A percentile compares a stretch with the other conserved stretches of the same genome.
These are phyloP conservation scores for Apis florea DNA, from an alignment of 1,140 invertebrate species.

Conservation along the genomic window DNA sequence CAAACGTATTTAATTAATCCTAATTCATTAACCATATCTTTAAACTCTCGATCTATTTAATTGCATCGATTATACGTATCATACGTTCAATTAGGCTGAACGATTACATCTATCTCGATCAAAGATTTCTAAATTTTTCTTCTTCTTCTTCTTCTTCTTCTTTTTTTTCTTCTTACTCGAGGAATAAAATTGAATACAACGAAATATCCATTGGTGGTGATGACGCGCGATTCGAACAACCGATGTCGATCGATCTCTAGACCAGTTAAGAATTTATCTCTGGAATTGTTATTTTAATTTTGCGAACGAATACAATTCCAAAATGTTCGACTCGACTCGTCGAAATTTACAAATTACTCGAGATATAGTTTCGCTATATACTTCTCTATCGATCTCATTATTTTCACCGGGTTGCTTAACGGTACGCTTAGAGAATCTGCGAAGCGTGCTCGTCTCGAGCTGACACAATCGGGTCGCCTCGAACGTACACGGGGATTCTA, in stretches of 20 bases:
- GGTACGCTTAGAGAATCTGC: conserved; percentile 51
- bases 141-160: no score
- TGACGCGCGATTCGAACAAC: not conserved
- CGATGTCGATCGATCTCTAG: no score
- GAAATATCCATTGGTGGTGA: no score
- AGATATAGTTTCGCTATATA: no score
- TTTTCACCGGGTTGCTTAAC: conserved; percentile 36
- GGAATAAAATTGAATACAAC: not conserved
- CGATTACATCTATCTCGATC: not conserved
- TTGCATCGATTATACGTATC: not conserved
- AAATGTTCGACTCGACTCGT: no score
- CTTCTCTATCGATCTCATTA: conserved; percentile 21
- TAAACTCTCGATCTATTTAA: not conserved
- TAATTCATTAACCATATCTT: no score
- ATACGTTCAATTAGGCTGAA: not conserved
- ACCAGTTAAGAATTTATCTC: no score
- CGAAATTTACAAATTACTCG: no score
- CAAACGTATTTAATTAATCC: not conserved
- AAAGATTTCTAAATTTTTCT: not conserved
- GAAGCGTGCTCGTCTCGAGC: conserved; percentile 41
- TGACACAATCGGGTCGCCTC: conserved; percentile 58
- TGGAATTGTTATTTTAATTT: no score
- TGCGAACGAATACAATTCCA: not conserved
- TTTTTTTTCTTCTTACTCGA: not conserved
- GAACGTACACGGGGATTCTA: conserved; percentile 23